Conservation (phyloP, 2,797 vertebrate genomes). For the Smutsia temminckii region DNA sequence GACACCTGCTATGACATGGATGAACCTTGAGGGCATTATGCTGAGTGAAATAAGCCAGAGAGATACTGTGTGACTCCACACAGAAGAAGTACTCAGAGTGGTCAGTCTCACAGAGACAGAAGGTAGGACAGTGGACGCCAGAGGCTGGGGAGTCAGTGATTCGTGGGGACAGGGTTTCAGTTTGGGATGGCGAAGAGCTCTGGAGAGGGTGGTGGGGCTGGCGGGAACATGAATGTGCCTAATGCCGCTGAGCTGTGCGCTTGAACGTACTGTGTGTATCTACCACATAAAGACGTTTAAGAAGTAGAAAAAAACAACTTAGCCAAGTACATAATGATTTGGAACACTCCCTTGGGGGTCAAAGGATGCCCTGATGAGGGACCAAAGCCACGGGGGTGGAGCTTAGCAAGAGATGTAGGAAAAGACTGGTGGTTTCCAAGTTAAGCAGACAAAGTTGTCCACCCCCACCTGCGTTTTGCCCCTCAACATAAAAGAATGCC, state of each 20-base stretch:
- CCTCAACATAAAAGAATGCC: neutral
- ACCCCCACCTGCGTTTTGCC: neutral
- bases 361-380: neutral
- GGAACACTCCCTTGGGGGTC: neutral
- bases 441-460: constrained; percentile 13
- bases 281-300: neutral
- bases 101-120: neutral
- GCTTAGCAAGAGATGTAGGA: neutral
- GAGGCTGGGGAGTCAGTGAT: neutral
- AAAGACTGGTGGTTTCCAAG: neutral
- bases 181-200: neutral
- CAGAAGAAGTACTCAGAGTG: accelerated
- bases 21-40: accelerated
- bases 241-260: accelerated
- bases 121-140: accelerated
- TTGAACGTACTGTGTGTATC: too few relatives aligned
- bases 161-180: neutral
- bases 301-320: neutral
- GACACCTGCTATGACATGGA: accelerated
- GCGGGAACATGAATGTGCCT: accelerated
- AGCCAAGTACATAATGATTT: too few relatives aligned
- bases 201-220: accelerated
- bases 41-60: neutral
- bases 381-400: neutral
- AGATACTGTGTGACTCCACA: accelerated